A percentile compares a stretch with the other conserved stretches of the same genome.
These are phyloP conservation scores for Ceyx cyanopectus DNA, from an alignment of 2,113 vertebrate species.

Conservation along the genomic window DNA sequence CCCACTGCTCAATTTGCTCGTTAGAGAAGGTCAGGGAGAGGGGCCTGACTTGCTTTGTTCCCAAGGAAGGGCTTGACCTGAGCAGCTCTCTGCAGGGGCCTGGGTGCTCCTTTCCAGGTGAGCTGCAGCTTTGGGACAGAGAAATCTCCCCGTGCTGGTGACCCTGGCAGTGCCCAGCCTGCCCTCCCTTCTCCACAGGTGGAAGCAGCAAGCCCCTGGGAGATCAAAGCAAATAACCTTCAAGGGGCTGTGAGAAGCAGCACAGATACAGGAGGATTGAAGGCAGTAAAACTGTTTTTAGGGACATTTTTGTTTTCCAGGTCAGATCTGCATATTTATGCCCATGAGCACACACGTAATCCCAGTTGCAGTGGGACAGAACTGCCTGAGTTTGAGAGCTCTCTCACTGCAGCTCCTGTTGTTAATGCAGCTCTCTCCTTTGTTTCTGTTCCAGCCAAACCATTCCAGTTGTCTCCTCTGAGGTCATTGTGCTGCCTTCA, in stretches of 20 bases:
- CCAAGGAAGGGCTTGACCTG: background rate
- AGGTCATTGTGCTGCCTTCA: background rate
- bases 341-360: background rate
- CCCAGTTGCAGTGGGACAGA: slow-evolving; percentile 2
- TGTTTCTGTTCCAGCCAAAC: background rate
- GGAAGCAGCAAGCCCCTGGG: background rate
- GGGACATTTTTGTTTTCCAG: background rate
- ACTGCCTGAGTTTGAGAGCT: background rate
- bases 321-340: slow-evolving; percentile 1
- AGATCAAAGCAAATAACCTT: background rate
- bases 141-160: rapidly evolving
- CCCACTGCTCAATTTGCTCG: background rate
- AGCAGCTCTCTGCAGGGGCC: background rate
- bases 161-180: background rate
- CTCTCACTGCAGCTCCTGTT: slow-evolving; percentile 13
- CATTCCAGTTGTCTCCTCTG: background rate
- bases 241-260: background rate
- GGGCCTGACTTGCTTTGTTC: background rate
- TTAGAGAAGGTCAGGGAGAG: background rate
- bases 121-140: background rate
- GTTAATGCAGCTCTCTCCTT: slow-evolving; percentile 20
- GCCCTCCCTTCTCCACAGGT: background rate
- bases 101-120: background rate
- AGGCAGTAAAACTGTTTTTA: background rate
- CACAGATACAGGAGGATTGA: background rate